Conservation (phyloP, 2,113 vertebrate genomes). For the Empidonax alnorum region DNA sequence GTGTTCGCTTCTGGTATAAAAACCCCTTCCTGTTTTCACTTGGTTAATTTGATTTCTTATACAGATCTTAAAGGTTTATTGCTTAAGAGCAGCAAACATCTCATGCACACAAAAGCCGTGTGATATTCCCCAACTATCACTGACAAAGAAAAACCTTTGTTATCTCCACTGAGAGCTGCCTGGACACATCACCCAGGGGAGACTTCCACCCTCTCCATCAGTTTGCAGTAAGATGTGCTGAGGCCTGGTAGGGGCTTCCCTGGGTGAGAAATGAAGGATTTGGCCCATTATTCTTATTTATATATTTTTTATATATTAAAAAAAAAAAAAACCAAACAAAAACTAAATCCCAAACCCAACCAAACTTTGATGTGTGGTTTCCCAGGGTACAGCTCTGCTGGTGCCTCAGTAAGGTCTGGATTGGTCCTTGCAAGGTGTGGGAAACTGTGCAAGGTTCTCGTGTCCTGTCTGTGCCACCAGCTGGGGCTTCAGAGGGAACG, state of each 20-base stretch:
- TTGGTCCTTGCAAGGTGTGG: background rate
- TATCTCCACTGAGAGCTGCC: background rate
- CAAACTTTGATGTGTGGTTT: too few species aligned
- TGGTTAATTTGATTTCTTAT: background rate
- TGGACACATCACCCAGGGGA: background rate
- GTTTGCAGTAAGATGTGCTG: background rate
- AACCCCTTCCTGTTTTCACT: background rate
- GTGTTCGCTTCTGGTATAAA: background rate
- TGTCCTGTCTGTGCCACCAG: background rate
- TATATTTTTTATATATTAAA: background rate
- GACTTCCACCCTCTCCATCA: accelerated
- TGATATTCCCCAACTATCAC: background rate
- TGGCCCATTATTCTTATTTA: background rate
- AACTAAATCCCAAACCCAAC: background rate
- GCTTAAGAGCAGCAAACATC: background rate
- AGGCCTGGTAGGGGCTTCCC: background rate
- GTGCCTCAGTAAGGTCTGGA: background rate
- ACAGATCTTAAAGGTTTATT: background rate
- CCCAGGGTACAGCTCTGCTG: too few species aligned
- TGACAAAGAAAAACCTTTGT: background rate
- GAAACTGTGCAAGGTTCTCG: background rate
- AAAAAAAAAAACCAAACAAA: background rate
- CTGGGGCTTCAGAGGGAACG: background rate
- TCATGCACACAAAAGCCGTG: background rate
- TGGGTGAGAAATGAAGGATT: background rate